Evolutionary conservation across 1,140 invertebrate genomes (phyloP), one percentile per base, ranked within the genome.

Genomic region (Lordiphosa clarofinis): DNA sequence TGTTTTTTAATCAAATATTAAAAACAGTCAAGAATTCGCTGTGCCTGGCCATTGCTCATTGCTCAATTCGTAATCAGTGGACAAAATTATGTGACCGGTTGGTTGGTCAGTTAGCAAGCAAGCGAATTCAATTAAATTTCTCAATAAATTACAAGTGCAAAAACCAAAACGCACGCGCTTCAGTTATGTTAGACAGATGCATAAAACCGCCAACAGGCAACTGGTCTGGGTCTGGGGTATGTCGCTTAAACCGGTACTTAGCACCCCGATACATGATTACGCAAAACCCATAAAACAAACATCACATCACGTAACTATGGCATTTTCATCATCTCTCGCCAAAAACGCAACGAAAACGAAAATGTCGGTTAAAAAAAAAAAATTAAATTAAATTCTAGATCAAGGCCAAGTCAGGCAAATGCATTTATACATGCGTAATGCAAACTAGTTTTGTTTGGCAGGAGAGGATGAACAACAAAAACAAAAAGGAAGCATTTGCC

Each of bases 111-210:
- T 44, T 39, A 63, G 62, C 19, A 35, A 68, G 74, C 74, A 73
- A 74, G 65, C 65, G 70, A 79, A 81, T 81, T 79, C 75, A 79
- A 79, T 79, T 81, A 79, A 81, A 79, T 79, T 79, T 79, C 66
- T 59, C 71, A 79, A 79, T 81, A 79, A 79, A 79, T 81, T 74
- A 74, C 56, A 74, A 79, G 71, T 79, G 75, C 65, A 58, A 64
- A 74, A 59, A 65, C 50, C 37, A 9, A 54, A 48, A 50, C 64
- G 50, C 48, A 54, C 46, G 54, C 52, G 62, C 61, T 62, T 67
- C 56, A 62, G 39, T 73, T 76, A 54, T 52, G 24, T 46, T 63
- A 59, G 54, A 60, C 47, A 70, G 76, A 75, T 81, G 71, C 70
- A 81, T 66, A 54, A 56, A 63, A 65, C 56, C 52, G 55, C 47